A percentile compares a stretch with the other conserved stretches of the same genome.
These are phyloP conservation scores for Paracanthobrama guichenoti DNA, from an alignment of 2,113 vertebrate genomes.

Conservation along the genomic window DNA sequence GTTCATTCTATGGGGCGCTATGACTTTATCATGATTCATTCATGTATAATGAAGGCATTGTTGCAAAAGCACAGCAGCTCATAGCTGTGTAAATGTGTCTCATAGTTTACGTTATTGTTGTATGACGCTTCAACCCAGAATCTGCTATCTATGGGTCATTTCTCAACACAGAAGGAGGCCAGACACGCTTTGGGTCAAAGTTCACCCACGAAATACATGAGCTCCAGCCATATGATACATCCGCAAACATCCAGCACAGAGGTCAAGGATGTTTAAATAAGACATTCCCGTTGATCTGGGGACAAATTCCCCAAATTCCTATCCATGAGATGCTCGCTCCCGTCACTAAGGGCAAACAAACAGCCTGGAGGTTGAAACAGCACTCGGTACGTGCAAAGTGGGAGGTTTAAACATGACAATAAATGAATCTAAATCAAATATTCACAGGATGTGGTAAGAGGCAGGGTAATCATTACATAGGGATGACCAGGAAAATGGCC, in stretches of 20 bases:
- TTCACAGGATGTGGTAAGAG: not conserved
- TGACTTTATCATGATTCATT: not conserved
- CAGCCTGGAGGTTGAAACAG: constrained; percentile 5
- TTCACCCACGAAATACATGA: not conserved
- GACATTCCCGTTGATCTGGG: not conserved
- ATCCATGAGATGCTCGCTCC: not conserved
- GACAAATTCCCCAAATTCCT: not conserved
- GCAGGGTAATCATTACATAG: not conserved
- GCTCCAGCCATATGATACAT: not conserved
- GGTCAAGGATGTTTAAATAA: constrained; percentile 18
- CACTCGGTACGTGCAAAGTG: not conserved
- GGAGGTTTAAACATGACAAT: not conserved
- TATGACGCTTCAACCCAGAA: not conserved
- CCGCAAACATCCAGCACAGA: not conserved
- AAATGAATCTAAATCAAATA: not conserved
- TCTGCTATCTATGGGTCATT: not conserved
- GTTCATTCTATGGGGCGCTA: not conserved
- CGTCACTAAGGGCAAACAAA: not conserved
- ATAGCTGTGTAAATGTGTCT: not conserved
- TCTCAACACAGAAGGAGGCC: not conserved
- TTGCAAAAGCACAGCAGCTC: not conserved
- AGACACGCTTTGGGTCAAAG: constrained; percentile 5
- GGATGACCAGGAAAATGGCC: not conserved
- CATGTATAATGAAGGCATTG: not conserved
- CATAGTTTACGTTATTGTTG: not conserved